These are phyloP conservation scores for Cryptocephalus primarius DNA, from an alignment of 2,888 invertebrate genomes.

Conservation along the genomic window DNA sequence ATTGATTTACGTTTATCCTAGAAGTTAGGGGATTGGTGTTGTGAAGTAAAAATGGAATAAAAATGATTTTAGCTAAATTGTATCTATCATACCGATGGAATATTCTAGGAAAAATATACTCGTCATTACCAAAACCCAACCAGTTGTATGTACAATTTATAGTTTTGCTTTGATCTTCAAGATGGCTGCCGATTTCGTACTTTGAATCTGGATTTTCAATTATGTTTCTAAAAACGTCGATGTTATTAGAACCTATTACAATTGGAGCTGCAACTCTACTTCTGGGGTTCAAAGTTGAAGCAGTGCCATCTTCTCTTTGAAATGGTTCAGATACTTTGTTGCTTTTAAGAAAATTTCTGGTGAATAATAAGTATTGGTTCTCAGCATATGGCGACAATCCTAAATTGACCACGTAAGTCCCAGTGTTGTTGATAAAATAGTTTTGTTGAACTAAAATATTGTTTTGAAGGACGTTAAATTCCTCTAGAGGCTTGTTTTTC, in stretches of 20 bases:
- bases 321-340: slow-evolving; percentile 84
- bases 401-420: slow-evolving; percentile 77
- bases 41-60: slow-evolving; percentile 83
- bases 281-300: slow-evolving; percentile 69
- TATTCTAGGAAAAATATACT: slow-evolving; percentile 60
- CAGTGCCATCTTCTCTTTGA: slow-evolving; percentile 51
- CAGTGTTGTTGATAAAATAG: slow-evolving; percentile 79
- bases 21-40: slow-evolving; percentile 83
- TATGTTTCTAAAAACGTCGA: slow-evolving; percentile 80
- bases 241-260: slow-evolving; percentile 84
- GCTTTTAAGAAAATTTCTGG: slow-evolving; percentile 74
- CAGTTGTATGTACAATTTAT: slow-evolving; percentile 94
- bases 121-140: slow-evolving; percentile 69
- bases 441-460: slow-evolving; percentile 72
- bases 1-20: slow-evolving; percentile 63
- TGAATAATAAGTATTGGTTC: slow-evolving; percentile 70
- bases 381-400: slow-evolving; percentile 82
- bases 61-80: slow-evolving; percentile 85
- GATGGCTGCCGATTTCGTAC: slow-evolving; percentile 92
- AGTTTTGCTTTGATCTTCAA: slow-evolving; percentile 84
- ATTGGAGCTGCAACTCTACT: slow-evolving; percentile 88
- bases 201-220: slow-evolving; percentile 81
- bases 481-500: slow-evolving; percentile 68
- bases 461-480: slow-evolving; percentile 65
- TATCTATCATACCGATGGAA: slow-evolving; percentile 86